Base-by-base conservation (phyloP, 1,140 invertebrate genomes). In the Camponotus floridanus region DNA sequence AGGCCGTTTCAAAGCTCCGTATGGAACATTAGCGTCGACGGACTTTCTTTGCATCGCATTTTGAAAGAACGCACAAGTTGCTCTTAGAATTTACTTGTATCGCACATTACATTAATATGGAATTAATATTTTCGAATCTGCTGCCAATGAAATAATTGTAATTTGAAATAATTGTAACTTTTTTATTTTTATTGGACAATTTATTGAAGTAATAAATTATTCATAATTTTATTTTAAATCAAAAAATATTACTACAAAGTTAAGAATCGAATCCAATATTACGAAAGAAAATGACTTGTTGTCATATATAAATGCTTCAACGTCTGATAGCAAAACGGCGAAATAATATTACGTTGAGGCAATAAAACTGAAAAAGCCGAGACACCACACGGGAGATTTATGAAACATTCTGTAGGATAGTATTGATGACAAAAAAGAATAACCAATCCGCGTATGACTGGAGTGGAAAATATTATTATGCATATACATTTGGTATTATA, bases 401-500 rank as follows among this genome's bases (percentile, higher is more conserved):
- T 88, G 71, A 39, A 90, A 59, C 85, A 62, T 86, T 67, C 73
- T 84, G 39, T 89, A 88, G 55, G 57, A 71, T 85, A 79, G 76
- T 51, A 15, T 33, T 31, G 48, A 42, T 48, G 51, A 76, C 45
- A 85, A 85, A 91, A 87, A 92, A 88, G 85, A 91, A 85, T 91
- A 71, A 83, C 86, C 85, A 90, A 91, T 93, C 86, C 81, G 85
- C 90, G 89, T 92, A 87, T 74, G 67, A 85, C 59, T 88, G 86
- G 79, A 92, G 86, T 76, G 86, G 87, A 91, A 93, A 92, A 93
- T 91, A 93, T 93, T 93, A 92, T 93, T 91, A 93, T 94, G 93
- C 93, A 94, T 93, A 94, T 92, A 89, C 59, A 85, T 73, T 48
- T 80, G 31, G 68, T 59, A 65, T 39, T 71, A 79, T 86, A 73